Evolutionary conservation across 2,888 invertebrate species (phyloP).

Genomic region (Agrochola macilenta): DNA sequence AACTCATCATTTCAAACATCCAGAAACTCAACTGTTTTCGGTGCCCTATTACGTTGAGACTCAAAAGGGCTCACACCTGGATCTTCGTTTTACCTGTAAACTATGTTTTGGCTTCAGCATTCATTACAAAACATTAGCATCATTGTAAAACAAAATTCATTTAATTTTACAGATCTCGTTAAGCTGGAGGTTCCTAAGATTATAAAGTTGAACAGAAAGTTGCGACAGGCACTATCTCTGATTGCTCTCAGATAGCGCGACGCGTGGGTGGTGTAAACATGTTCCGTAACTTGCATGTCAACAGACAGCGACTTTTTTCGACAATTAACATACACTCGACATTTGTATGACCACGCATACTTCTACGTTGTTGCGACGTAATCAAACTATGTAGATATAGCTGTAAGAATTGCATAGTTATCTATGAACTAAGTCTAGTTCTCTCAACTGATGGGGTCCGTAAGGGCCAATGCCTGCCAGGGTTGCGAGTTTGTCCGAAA

Average conservation of each 20-base stretch:
- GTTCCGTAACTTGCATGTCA: constrained; percentile 59
- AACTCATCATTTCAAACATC: neutral
- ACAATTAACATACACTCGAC: constrained; percentile 55
- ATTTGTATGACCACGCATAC: constrained; percentile 34
- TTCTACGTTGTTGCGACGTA: constrained; percentile 9
- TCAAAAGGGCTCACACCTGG: neutral
- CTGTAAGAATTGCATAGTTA: constrained; percentile 25
- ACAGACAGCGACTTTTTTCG: constrained; percentile 57
- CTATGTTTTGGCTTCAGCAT: neutral
- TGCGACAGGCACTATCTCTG: constrained; percentile 57
- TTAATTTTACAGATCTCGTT: constrained; percentile 23
- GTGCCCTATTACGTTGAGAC: neutral
- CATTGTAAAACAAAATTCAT: constrained; percentile 24
- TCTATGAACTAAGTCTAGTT: constrained; percentile 30
- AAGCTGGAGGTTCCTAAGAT: constrained; percentile 36
- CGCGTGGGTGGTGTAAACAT: constrained; percentile 63
- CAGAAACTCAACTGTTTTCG: neutral
- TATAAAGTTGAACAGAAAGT: constrained; percentile 52
- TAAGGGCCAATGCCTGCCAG: too few relatives aligned
- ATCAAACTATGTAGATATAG: constrained; percentile 5
- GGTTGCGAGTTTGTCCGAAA: too few relatives aligned
- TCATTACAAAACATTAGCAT: constrained; percentile 13
- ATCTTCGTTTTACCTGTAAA: neutral
- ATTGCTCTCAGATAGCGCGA: constrained; percentile 60
- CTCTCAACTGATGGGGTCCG: too few relatives aligned